phyloP scores from a whole-genome alignment of 2,797 vertebrate genomes.

The Otolemur crassicaudatus region DNA sequence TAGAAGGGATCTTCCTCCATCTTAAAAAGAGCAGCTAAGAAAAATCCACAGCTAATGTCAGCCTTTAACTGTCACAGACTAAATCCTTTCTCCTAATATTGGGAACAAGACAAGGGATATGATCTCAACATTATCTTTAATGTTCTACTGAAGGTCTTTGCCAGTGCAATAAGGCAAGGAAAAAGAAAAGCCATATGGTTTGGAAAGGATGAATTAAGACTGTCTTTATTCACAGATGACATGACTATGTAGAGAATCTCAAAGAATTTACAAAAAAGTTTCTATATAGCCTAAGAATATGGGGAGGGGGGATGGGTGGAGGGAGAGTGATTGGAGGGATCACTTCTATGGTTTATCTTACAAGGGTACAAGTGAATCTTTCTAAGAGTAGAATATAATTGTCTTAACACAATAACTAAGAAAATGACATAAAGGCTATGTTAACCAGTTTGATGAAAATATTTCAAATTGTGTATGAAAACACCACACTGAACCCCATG shows the following conservation, averaged over 20 bases:
- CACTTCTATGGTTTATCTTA: too few species aligned
- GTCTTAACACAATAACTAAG: too few species aligned
- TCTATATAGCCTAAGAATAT: too few species aligned
- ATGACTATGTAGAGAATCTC: not conserved
- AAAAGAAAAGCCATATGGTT: not conserved
- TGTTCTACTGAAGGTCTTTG: not conserved
- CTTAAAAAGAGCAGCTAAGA: not conserved
- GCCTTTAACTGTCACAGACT: not conserved
- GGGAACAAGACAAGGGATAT: not conserved
- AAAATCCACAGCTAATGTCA: not conserved
- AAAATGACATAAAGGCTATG: too few species aligned
- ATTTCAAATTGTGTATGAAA: too few species aligned
- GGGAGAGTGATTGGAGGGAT: too few species aligned
- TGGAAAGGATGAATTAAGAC: not conserved
- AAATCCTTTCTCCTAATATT: not conserved
- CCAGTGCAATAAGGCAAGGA: not conserved
- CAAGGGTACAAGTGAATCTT: too few species aligned
- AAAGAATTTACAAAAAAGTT: not conserved
- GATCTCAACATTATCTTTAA: not conserved
- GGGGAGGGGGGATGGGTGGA: too few species aligned
- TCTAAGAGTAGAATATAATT: too few species aligned
- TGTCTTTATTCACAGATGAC: not conserved
- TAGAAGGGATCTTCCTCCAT: not conserved
- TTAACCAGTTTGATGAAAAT: too few species aligned
- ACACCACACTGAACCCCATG: too few species aligned